A percentile compares a stretch with the other conserved stretches of the same genome.
These are phyloP conservation scores for Elymnias hypermnestra DNA, from an alignment of 1,140 invertebrate species.

Conservation along the genomic window DNA sequence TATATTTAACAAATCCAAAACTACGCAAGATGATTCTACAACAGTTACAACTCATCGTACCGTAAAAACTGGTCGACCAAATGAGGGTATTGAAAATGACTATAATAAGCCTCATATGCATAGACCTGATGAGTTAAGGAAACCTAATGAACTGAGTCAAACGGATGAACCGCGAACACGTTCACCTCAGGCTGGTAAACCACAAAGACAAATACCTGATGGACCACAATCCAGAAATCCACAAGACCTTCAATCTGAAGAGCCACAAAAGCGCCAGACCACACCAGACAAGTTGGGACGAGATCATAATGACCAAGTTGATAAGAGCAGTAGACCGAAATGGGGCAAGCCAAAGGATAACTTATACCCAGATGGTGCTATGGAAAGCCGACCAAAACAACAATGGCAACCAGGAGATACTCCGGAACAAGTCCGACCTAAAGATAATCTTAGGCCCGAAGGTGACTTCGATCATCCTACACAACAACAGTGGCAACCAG, in stretches of 20 bases:
- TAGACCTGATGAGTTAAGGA: neutral
- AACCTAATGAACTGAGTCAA: neutral
- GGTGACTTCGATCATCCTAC: constrained; percentile 26
- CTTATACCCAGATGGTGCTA: neutral
- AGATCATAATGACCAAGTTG: constrained; percentile 70
- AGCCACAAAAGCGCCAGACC: neutral
- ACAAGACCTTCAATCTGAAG: no score
- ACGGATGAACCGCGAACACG: no score
- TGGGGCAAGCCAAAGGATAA: constrained; percentile 76
- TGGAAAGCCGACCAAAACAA: neutral
- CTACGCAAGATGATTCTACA: constrained; percentile 6
- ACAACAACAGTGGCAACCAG: constrained; percentile 15
- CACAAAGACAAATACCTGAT: no score
- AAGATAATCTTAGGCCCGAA: constrained; percentile 74
- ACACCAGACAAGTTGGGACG: no score
- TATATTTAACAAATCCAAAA: constrained; percentile 1
- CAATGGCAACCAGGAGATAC: constrained; percentile 72
- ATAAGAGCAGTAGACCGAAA: constrained; percentile 50
- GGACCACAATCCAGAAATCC: no score
- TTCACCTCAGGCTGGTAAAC: no score
- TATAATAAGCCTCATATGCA: neutral
- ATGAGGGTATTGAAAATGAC: neutral
- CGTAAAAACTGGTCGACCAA: neutral
- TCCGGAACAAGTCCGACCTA: constrained; percentile 62
- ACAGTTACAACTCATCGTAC: neutral